Conservation (phyloP, 2,113 vertebrate genomes). For the Nothocercus nigrocapillus region DNA sequence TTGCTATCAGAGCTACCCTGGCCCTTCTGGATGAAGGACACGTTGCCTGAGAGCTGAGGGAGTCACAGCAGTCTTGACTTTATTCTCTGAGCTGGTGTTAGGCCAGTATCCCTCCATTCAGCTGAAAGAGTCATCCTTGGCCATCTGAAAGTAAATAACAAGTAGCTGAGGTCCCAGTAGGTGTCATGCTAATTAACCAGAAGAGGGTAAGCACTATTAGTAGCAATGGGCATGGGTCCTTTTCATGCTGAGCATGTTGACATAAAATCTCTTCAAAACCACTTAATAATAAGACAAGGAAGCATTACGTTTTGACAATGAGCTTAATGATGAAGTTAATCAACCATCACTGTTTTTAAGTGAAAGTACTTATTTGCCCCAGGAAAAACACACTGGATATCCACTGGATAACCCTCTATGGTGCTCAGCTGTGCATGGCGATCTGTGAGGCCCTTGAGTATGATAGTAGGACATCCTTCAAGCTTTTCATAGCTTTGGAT, state of each 20-base stretch:
- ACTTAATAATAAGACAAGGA: not conserved
- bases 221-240: not conserved
- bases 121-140: not conserved
- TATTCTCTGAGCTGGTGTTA: not conserved
- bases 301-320: not conserved
- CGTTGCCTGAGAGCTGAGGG: not conserved
- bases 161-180: not conserved
- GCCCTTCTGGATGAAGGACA: not conserved
- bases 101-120: not conserved
- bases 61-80: not conserved
- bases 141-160: not conserved
- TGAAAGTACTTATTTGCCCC: not conserved
- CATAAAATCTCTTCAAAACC: not conserved
- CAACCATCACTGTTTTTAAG: not conserved
- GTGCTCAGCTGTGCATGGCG: not conserved
- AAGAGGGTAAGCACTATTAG: not conserved
- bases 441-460: not conserved
- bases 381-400: not conserved
- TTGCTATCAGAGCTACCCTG: not conserved
- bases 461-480: not conserved
- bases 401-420: not conserved
- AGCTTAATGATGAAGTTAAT: not conserved
- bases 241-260: not conserved
- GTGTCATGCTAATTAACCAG: rapidly evolving
- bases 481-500: not conserved